Conservation (phyloP, 2,797 vertebrate species). For the Spea hammondii region DNA sequence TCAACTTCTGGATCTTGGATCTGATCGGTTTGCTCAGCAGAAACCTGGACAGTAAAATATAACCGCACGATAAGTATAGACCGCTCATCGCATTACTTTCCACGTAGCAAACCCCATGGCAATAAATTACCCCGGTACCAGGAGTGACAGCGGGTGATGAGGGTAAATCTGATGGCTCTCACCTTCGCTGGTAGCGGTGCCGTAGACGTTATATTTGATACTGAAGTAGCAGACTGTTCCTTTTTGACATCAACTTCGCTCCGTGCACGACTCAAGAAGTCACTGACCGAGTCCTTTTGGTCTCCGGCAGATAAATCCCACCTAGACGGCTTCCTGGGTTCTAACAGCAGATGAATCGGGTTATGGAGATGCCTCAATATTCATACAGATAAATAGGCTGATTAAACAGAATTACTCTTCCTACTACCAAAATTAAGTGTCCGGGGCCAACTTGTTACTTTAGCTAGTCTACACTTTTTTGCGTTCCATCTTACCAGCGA, state of each 20-base stretch:
- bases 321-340: constrained; percentile 76
- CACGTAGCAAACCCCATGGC: too few relatives aligned
- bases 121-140: not conserved
- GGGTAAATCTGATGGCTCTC: not conserved
- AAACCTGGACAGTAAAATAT: constrained; percentile 48
- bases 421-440: too few relatives aligned
- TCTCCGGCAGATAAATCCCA: constrained; percentile 81
- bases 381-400: too few relatives aligned
- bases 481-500: too few relatives aligned
- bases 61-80: not conserved
- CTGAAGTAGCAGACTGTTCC: constrained; percentile 45
- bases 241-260: constrained; percentile 64
- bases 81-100: not conserved
- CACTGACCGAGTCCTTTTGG: constrained; percentile 68
- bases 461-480: too few relatives aligned
- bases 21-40: constrained; percentile 50
- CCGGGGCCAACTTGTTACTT: too few relatives aligned
- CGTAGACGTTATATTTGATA: too few relatives aligned
- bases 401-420: too few relatives aligned
- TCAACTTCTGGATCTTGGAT: constrained; percentile 64
- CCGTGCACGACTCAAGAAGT: constrained; percentile 72
- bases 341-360: constrained; percentile 44
- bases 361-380: too few relatives aligned
- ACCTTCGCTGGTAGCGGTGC: constrained; percentile 54
- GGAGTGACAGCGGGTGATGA: not conserved